A percentile compares a stretch with the other conserved stretches of the same genome.
Conservation (phyloP, 2,797 vertebrate species). For the Malurus leucopterus region DNA sequence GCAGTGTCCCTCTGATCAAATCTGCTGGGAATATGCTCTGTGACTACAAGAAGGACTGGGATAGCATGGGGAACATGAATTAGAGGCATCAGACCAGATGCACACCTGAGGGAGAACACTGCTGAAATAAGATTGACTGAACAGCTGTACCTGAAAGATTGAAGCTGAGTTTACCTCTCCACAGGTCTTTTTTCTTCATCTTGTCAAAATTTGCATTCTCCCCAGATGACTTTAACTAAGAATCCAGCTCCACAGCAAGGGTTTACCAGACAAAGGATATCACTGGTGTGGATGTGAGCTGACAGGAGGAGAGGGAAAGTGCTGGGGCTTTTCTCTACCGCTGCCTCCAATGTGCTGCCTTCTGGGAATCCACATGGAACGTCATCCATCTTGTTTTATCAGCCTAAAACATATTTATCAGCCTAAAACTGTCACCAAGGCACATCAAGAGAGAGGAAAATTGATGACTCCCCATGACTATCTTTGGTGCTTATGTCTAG, state of each 20-base stretch:
- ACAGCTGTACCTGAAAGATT: background rate
- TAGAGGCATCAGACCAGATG: background rate
- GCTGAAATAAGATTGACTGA: background rate
- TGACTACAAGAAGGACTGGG: background rate
- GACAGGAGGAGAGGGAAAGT: background rate
- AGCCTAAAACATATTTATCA: background rate
- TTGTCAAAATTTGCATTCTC: background rate
- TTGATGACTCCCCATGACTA: background rate
- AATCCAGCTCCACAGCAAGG: background rate
- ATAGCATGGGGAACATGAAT: background rate
- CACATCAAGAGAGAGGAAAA: background rate
- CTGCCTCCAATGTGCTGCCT: fast-evolving
- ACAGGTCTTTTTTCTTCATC: background rate
- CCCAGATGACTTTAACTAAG: background rate
- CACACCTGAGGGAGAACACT: background rate
- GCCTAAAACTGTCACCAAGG: background rate
- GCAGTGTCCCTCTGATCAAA: background rate
- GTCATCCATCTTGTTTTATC: background rate
- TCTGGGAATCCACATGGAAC: fast-evolving
- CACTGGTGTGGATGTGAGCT: fast-evolving
- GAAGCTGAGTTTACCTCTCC: background rate
- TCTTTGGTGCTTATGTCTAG: background rate
- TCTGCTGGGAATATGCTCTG: background rate
- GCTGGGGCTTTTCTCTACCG: background rate
- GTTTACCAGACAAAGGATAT: background rate